Evolutionary conservation across 2,113 vertebrate genomes (phyloP).

Genomic region (Ctenodactylus gundi): DNA sequence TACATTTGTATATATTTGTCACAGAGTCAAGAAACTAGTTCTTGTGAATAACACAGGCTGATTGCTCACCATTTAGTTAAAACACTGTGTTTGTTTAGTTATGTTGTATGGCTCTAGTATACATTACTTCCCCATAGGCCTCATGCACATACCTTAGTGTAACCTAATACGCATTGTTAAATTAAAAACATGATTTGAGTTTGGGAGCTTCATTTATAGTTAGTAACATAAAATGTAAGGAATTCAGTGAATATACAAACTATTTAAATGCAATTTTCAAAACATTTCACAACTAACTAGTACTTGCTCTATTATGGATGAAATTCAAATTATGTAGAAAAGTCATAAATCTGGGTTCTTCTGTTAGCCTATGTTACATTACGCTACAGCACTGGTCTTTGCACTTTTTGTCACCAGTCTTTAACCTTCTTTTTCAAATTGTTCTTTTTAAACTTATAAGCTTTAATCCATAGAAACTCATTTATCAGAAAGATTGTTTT

Average conservation of each 20-base stretch:
- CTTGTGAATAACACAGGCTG: neutral
- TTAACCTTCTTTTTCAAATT: neutral
- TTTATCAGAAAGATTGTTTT: neutral
- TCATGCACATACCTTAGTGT: conserved; percentile 62
- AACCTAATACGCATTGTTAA: conserved; percentile 68
- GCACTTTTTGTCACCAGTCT: neutral
- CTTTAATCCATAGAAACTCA: neutral
- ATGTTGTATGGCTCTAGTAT: neutral
- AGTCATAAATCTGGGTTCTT: conserved; percentile 9
- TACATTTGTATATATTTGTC: conserved; percentile 47
- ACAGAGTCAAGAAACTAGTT: conserved; percentile 20
- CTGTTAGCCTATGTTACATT: neutral
- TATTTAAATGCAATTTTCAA: conserved; percentile 51
- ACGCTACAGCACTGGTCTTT: neutral
- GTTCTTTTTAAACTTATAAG: neutral
- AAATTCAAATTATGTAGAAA: conserved; percentile 35
- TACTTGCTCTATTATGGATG: conserved; percentile 4
- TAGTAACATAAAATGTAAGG: conserved; percentile 70
- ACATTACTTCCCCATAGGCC: conserved; percentile 52
- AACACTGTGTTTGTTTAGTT: conserved; percentile 40
- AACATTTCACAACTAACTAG: conserved; percentile 50
- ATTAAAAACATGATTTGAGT: conserved; percentile 71
- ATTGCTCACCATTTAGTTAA: conserved; percentile 43
- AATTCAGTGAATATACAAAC: conserved; percentile 61
- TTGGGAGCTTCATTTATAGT: conserved; percentile 70